Evolutionary conservation across 2,797 vertebrate species (phyloP).

Genomic region (Enteromius mattozi): DNA sequence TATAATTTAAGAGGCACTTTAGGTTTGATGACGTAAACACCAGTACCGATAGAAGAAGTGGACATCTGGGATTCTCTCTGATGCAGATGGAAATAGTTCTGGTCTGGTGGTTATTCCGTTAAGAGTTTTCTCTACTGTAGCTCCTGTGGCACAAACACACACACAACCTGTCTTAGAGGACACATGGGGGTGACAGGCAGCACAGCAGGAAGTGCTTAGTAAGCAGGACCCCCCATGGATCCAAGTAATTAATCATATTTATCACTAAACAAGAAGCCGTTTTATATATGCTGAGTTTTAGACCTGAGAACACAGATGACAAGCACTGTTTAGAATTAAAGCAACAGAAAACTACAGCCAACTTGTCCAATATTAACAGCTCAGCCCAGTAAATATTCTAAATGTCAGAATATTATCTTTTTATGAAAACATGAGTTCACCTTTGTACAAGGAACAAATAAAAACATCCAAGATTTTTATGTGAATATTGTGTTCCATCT

Average conservation of each 20-base stretch:
- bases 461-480: not conserved
- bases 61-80: slow-evolving; percentile 85
- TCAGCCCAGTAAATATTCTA: too few relatives aligned
- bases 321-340: not conserved
- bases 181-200: not conserved
- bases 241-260: slow-evolving; percentile 21
- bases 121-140: slow-evolving; percentile 81
- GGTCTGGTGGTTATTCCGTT: slow-evolving; percentile 80
- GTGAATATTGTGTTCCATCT: not conserved
- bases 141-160: slow-evolving; percentile 76
- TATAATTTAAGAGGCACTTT: not conserved
- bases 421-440: not conserved
- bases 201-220: slow-evolving; percentile 7
- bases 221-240: slow-evolving; percentile 4
- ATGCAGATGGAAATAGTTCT: slow-evolving; percentile 79
- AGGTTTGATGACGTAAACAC: not conserved
- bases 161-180: slow-evolving; percentile 35
- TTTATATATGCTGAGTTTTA: not conserved
- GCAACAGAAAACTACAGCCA: not conserved
- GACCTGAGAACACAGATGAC: not conserved
- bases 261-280: slow-evolving; percentile 9
- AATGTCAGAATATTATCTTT: not conserved
- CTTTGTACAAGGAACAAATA: not conserved
- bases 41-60: slow-evolving; percentile 93
- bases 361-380: not conserved